phyloP scores from a whole-genome alignment of 2,888 invertebrate species.

The Platynereis dumerilii region DNA sequence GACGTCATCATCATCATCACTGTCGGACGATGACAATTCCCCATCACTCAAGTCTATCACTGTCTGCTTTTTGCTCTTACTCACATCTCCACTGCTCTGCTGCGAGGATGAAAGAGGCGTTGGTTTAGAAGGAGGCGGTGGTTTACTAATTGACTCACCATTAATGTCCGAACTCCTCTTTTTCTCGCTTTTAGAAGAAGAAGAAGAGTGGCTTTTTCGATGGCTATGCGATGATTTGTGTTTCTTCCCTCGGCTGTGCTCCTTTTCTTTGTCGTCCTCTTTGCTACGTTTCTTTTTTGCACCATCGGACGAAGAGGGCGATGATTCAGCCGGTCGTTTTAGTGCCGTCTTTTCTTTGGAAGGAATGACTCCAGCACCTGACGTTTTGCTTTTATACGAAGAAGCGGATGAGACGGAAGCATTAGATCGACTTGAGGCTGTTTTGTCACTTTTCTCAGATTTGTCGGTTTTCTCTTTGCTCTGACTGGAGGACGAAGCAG shows the following conservation, averaged over 20 bases:
- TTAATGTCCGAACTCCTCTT: background rate
- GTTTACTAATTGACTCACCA: background rate
- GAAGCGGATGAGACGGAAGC: background rate
- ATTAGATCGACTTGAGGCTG: background rate
- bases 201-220: background rate
- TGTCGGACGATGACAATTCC: background rate
- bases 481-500: too few species aligned
- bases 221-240: conserved; percentile 8
- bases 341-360: conserved; percentile 1
- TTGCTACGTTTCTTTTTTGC: conserved; percentile 19
- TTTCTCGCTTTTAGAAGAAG: conserved; percentile 1
- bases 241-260: conserved; percentile 9
- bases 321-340: conserved; percentile 17
- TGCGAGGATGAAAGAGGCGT: background rate
- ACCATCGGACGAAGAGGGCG: conserved; percentile 2
- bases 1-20: background rate
- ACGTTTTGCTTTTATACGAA: background rate
- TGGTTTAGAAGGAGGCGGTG: too few species aligned
- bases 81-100: background rate
- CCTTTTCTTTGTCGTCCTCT: conserved; percentile 9
- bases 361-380: too few species aligned
- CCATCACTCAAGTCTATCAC: background rate
- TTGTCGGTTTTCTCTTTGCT: too few species aligned
- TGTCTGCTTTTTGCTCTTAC: too few species aligned
- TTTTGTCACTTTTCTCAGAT: too few species aligned